Conservation (phyloP, 2,797 vertebrate species). For the Hemitrygon akajei region DNA sequence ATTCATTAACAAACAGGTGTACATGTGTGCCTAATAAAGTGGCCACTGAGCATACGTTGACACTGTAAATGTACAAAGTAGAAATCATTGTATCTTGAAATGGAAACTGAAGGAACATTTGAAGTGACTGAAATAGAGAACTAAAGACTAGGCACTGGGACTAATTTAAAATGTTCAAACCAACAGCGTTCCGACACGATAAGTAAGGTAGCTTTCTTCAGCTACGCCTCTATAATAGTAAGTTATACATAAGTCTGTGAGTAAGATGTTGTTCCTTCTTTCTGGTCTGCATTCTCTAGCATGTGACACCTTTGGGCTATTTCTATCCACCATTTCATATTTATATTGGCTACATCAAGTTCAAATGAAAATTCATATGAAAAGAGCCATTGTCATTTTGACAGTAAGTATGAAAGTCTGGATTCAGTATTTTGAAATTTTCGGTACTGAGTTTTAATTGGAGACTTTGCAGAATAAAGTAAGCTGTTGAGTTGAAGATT, state of each 20-base stretch:
- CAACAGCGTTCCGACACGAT: neutral
- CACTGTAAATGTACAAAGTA: too few species aligned
- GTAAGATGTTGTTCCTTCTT: neutral
- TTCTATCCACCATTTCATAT: neutral
- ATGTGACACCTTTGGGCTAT: neutral
- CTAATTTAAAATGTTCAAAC: neutral
- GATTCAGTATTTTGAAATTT: slow-evolving; percentile 1
- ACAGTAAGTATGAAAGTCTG: neutral
- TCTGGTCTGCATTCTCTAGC: neutral
- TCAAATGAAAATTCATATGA: slow-evolving; percentile 8
- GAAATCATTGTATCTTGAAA: neutral
- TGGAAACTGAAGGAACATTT: neutral
- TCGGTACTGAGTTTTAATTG: neutral
- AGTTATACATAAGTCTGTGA: neutral
- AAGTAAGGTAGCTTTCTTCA: neutral
- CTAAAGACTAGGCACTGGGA: neutral
- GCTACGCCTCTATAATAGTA: neutral
- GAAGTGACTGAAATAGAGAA: neutral
- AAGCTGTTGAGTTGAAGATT: neutral
- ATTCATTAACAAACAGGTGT: too few species aligned
- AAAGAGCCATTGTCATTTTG: slow-evolving; percentile 2
- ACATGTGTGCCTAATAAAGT: too few species aligned
- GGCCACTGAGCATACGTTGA: too few species aligned
- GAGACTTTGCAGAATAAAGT: neutral
- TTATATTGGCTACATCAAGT: neutral